Conservation (phyloP, 2,113 vertebrate species). For the Progne subis region DNA sequence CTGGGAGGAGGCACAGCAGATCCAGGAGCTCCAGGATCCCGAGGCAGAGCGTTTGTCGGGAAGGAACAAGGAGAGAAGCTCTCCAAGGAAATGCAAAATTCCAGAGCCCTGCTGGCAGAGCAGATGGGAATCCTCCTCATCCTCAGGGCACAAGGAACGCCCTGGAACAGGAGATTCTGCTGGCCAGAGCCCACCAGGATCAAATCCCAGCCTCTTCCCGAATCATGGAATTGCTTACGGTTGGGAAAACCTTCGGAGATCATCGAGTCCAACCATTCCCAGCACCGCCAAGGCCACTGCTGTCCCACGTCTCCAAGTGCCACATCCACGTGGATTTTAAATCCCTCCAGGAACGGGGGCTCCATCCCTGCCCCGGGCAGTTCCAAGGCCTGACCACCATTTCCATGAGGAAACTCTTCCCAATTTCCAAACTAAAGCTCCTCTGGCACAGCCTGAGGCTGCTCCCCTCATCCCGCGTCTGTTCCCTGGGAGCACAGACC, state of each 20-base stretch:
- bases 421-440: background rate
- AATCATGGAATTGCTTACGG: background rate
- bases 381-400: background rate
- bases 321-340: background rate
- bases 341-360: background rate
- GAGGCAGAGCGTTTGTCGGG: background rate
- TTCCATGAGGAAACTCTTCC: background rate
- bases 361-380: background rate
- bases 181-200: background rate
- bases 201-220: background rate
- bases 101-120: background rate
- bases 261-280: background rate
- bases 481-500: background rate
- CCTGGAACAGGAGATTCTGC: background rate
- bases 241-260: background rate
- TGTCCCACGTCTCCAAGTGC: background rate
- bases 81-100: background rate
- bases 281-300: background rate
- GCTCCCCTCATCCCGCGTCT: background rate
- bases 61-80: background rate
- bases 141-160: background rate
- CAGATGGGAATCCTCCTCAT: background rate
- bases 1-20: background rate
- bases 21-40: too few species aligned
- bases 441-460: background rate